phyloP scores from a whole-genome alignment of 2,888 invertebrate genomes.

The Scrobipalpa costella region DNA sequence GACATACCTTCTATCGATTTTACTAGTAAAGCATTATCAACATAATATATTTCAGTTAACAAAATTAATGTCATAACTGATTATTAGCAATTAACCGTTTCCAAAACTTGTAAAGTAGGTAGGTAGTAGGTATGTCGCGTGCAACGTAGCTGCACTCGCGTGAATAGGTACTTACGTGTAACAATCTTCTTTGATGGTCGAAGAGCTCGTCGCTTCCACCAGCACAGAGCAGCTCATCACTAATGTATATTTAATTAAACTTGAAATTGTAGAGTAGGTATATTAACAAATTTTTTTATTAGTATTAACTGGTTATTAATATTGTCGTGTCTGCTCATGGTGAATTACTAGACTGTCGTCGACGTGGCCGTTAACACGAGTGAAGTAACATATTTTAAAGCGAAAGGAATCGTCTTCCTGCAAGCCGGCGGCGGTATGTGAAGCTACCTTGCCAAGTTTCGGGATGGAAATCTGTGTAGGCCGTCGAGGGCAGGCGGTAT shows the following conservation, averaged over 20 bases:
- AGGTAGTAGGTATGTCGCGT: background rate
- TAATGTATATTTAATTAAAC: slow-evolving; percentile 30
- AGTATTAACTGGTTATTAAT: background rate
- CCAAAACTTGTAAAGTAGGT: slow-evolving; percentile 9
- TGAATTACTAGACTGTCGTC: background rate
- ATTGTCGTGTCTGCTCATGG: background rate
- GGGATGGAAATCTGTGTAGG: slow-evolving; percentile 53
- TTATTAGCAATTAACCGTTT: background rate
- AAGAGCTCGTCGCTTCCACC: slow-evolving; percentile 62
- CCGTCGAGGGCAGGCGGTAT: slow-evolving; percentile 33
- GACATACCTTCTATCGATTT: slow-evolving; percentile 46
- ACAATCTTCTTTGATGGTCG: slow-evolving; percentile 59
- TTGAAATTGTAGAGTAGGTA: slow-evolving; percentile 6
- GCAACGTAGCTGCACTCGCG: no score
- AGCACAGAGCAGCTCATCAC: slow-evolving; percentile 60
- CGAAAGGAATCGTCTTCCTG: background rate
- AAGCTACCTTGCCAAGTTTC: slow-evolving; percentile 37
- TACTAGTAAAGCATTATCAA: background rate
- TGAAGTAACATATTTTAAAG: background rate
- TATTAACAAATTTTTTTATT: background rate
- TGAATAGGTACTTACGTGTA: slow-evolving; percentile 59
- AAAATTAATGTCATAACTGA: background rate
- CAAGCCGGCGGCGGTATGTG: background rate
- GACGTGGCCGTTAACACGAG: background rate
- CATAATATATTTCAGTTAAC: background rate